Base-by-base conservation (phyloP, 2,113 vertebrate genomes). In the Syrmaticus mikado region DNA sequence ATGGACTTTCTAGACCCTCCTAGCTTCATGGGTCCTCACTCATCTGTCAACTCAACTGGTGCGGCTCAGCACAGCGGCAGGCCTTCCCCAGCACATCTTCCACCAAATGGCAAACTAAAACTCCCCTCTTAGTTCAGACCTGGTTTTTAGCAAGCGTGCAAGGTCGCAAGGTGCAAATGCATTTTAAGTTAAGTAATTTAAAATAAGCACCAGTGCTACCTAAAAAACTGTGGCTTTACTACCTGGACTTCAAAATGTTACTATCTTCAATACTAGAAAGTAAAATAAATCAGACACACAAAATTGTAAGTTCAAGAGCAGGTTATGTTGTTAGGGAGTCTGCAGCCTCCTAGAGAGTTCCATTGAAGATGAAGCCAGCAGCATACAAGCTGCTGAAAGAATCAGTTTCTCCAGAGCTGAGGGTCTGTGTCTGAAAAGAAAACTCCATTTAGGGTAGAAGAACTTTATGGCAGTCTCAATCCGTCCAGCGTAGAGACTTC, bases 271-370 rank as follows among this genome's bases (percentile, higher is more conserved):
- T 78, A 75, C 72, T 34, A 20, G 58, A 84, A 71, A 76, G 83
- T 83, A 94, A 90, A 94, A 91, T 90, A 84, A 88, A 93, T 92
- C 82, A 83, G 80, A 66, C 52, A 53, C 46, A 34, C 73, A 80
- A 94, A 90, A 90, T 93, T 70, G 90, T 91, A 85, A 68, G 79
- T 94, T 96, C 94, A 95, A 78, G 85, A 95, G 38, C 79, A 72
- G 89, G 94, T 94, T 96, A 92, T 2, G 34, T 95, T 94, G 89
- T 93, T 88, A 91, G 89, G 86, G 84, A 85, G 74, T 92, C 67
- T 87, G 0, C 89, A 94, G 93, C 90, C 87, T 97, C 95, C 80
- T 83, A 72, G 93, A 91, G 90, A 94, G 61, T 93, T 91, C 91
- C 92, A 94, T 82, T 92, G 94, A 83, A 94, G 87, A 90, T 75